Percentiles rank a stretch among this genome's conserved stretches.
These are phyloP conservation scores for Macrosiphum euphorbiae DNA, from an alignment of 2,888 invertebrate species.

Conservation along the genomic window DNA sequence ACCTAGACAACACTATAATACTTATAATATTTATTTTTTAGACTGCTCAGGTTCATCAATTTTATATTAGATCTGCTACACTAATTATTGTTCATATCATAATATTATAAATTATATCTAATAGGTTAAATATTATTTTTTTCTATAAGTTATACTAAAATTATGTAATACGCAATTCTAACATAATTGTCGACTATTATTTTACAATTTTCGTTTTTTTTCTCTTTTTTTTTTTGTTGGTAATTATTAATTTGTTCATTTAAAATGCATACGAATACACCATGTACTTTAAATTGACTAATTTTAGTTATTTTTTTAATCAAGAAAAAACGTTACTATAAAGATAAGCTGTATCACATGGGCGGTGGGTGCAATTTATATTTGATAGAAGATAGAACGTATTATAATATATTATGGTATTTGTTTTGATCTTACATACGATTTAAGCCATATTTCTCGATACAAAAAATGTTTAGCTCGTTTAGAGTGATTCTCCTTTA, in stretches of 20 bases:
- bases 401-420: not conserved
- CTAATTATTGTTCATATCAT: not conserved
- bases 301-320: not conserved
- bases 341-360: not conserved
- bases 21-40: not conserved
- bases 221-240: not conserved
- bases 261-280: not conserved
- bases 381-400: not conserved
- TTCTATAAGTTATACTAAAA: not conserved
- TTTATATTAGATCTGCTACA: not conserved
- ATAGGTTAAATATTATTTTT: conserved; percentile 19
- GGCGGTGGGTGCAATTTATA: not conserved
- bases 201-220: conserved; percentile 1
- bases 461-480: not conserved
- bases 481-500: not conserved
- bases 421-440: not conserved
- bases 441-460: not conserved
- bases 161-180: conserved; percentile 12
- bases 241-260: conserved; percentile 18
- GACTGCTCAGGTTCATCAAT: not conserved
- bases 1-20: not conserved
- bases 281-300: not conserved
- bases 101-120: not conserved
- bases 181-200: conserved; percentile 12
- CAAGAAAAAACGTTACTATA: not conserved